These are phyloP conservation scores for Calameuta filiformis DNA, from an alignment of 2,888 invertebrate species.

Conservation along the genomic window DNA sequence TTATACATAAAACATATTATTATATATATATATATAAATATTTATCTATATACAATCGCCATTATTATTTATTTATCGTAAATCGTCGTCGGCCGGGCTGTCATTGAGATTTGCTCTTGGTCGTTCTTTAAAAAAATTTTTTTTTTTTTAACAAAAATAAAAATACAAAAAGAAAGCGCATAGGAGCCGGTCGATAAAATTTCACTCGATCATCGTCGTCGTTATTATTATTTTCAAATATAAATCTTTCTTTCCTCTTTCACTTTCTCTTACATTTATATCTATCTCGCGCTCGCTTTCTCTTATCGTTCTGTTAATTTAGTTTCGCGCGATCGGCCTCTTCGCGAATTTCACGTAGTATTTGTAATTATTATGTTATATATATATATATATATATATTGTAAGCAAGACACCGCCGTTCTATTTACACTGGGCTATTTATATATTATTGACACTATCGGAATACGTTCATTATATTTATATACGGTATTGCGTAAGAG, in stretches of 20 bases:
- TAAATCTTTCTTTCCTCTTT: not conserved
- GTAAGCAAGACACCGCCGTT: not conserved
- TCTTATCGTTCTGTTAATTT: not conserved
- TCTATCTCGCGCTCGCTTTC: not conserved
- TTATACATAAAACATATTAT: conserved; percentile 27
- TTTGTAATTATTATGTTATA: not conserved
- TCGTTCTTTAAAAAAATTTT: not conserved
- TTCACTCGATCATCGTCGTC: not conserved
- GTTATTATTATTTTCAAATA: not conserved
- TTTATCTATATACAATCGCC: conserved; percentile 51
- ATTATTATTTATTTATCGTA: conserved; percentile 57
- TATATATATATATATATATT: conserved; percentile 1
- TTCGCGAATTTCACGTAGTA: too few species aligned
- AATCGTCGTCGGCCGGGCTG: conserved; percentile 24
- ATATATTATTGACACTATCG: not conserved
- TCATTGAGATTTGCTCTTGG: not conserved
- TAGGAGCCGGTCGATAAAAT: not conserved
- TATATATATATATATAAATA: conserved; percentile 35
- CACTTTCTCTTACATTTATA: not conserved
- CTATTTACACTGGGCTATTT: conserved; percentile 3
- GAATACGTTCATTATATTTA: conserved; percentile 9
- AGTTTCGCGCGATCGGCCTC: not conserved
- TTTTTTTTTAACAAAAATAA: not conserved
- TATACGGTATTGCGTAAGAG: not conserved
- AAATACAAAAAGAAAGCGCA: not conserved